A percentile compares a stretch with the other conserved stretches of the same genome.
Evolutionary conservation across 2,888 invertebrate species (phyloP).

Genomic region (Apamea anceps): DNA sequence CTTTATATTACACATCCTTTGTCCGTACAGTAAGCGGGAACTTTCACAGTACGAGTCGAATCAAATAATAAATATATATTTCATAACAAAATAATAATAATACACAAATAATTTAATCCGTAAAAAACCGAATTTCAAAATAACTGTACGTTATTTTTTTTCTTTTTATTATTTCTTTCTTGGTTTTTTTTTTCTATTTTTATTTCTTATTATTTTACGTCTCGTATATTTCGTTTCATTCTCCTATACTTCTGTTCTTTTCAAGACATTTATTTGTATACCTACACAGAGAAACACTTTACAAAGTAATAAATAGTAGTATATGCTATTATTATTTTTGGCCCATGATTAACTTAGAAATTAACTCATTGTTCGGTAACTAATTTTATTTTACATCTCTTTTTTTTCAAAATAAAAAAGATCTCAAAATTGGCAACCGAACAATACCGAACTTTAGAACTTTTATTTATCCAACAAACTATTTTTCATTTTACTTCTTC

Average conservation of each 20-base stretch:
- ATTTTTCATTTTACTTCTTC: slow-evolving; percentile 76
- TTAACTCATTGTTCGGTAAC: slow-evolving; percentile 81
- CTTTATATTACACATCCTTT: slow-evolving; percentile 79
- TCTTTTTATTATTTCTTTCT: slow-evolving; percentile 71
- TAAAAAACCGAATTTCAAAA: slow-evolving; percentile 77
- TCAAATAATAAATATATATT: slow-evolving; percentile 67
- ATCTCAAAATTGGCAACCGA: slow-evolving; percentile 81
- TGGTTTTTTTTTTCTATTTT: slow-evolving; percentile 76
- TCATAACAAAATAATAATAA: slow-evolving; percentile 64
- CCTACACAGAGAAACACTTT: slow-evolving; percentile 90
- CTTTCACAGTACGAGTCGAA: slow-evolving; percentile 70
- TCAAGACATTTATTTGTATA: slow-evolving; percentile 82
- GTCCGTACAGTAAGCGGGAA: slow-evolving; percentile 83
- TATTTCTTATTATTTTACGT: slow-evolving; percentile 73
- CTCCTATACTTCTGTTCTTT: slow-evolving; percentile 87
- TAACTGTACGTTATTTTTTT: slow-evolving; percentile 72
- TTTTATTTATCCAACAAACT: slow-evolving; percentile 80
- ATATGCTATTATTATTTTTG: slow-evolving; percentile 85
- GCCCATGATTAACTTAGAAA: slow-evolving; percentile 86
- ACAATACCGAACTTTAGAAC: slow-evolving; percentile 77
- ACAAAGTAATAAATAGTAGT: slow-evolving; percentile 85
- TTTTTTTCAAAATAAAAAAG: slow-evolving; percentile 21
- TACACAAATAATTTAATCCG: slow-evolving; percentile 78
- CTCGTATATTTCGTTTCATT: slow-evolving; percentile 77
- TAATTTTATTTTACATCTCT: slow-evolving; percentile 72